Evolutionary conservation across 2,888 invertebrate genomes (phyloP).

Genomic region (Limnephilus lunatus): DNA sequence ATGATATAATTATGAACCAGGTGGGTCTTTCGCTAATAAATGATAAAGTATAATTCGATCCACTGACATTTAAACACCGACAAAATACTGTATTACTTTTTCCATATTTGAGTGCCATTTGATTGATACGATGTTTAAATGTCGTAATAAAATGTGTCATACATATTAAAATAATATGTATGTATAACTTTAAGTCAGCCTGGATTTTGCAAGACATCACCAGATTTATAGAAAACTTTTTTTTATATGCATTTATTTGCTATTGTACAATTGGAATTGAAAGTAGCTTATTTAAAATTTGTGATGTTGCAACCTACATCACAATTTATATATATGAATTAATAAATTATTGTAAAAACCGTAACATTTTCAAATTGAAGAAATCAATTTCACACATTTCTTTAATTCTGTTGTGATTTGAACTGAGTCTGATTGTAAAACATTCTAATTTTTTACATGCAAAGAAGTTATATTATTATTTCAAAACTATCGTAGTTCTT

Average conservation of each 20-base stretch:
- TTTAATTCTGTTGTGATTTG: not conserved
- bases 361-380: not conserved
- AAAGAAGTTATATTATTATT: slow-evolving; percentile 6
- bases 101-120: not conserved
- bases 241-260: not conserved
- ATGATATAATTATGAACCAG: not conserved
- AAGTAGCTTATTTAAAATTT: too few species aligned
- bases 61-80: not conserved
- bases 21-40: not conserved
- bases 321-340: not conserved
- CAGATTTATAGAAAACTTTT: not conserved
- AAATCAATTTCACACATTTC: not conserved
- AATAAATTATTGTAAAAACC: not conserved
- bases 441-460: not conserved
- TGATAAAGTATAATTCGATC: not conserved
- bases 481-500: not conserved
- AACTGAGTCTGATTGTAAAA: not conserved
- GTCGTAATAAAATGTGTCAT: not conserved
- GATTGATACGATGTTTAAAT: not conserved
- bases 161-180: not conserved
- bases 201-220: not conserved
- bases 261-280: too few species aligned
- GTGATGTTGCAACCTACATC: not conserved
- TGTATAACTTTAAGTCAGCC: not conserved
- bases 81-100: not conserved